phyloP scores from a whole-genome alignment of 1,140 invertebrate species.

The Uloborus diversus region DNA sequence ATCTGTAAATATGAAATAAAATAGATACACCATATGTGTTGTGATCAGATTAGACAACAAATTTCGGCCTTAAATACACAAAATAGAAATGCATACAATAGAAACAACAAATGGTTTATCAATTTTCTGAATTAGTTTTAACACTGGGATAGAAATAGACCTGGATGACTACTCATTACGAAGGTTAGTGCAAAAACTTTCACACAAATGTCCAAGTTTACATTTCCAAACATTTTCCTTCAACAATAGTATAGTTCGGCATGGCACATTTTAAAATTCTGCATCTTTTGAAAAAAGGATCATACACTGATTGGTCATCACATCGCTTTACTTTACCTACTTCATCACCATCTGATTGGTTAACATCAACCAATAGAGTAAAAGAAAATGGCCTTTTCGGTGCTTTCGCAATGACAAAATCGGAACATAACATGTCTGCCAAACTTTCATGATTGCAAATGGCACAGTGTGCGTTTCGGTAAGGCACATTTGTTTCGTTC shows the following conservation, averaged over 20 bases:
- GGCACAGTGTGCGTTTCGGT: slow-evolving; percentile 16
- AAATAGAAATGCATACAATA: no score
- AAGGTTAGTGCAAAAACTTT: not conserved
- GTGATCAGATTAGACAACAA: no score
- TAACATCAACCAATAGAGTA: not conserved
- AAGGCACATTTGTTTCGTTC: not conserved
- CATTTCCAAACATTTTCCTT: not conserved
- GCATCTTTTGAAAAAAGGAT: slow-evolving; percentile 69
- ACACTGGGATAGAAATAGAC: no score
- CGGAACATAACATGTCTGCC: not conserved
- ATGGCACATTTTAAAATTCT: slow-evolving; percentile 62
- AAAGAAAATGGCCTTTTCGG: not conserved
- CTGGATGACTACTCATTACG: not conserved
- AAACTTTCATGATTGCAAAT: not conserved
- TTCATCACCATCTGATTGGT: not conserved
- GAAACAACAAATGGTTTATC: not conserved
- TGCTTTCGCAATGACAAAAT: not conserved
- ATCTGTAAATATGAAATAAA: no score
- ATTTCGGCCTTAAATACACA: no score
- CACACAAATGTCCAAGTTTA: not conserved
- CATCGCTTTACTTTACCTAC: not conserved
- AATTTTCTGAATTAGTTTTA: not conserved
- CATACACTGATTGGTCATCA: slow-evolving; percentile 65
- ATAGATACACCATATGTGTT: no score
- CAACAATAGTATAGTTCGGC: not conserved